These are phyloP conservation scores for Halocynthia roretzi DNA, from an alignment of 23 tunicate species.

Conservation along the genomic window DNA sequence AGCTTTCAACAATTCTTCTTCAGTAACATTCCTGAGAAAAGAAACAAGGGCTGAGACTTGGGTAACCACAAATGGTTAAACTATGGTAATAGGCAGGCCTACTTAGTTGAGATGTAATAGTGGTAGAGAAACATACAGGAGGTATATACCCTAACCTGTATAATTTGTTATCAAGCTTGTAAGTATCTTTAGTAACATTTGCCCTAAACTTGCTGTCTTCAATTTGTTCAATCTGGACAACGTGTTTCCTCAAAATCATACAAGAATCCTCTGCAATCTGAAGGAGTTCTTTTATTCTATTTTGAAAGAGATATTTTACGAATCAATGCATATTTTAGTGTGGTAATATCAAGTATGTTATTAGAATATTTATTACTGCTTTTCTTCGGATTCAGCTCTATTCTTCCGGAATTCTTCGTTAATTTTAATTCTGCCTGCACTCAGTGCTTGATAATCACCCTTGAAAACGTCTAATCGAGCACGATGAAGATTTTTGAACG, in stretches of 20 bases:
- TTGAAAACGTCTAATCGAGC: conserved; percentile 67
- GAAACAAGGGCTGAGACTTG: background rate
- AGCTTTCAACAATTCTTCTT: conserved; percentile 41
- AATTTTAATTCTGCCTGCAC: conserved; percentile 58
- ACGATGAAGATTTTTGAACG: conserved; percentile 70
- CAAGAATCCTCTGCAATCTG: conserved; percentile 65
- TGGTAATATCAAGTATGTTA: no score
- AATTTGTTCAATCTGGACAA: conserved; percentile 65
- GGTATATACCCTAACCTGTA: conserved; percentile 18
- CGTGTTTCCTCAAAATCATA: conserved; percentile 57
- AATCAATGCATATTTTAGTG: no score
- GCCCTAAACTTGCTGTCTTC: conserved; percentile 33
- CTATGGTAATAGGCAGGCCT: background rate
- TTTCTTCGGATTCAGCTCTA: background rate
- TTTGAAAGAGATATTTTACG: no score
- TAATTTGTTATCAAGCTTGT: conserved; percentile 37
- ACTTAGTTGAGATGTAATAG: background rate
- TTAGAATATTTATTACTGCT: no score
- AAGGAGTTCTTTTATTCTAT: conserved; percentile 51
- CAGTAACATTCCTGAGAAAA: conserved; percentile 32
- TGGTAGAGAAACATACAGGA: background rate
- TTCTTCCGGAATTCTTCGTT: conserved; percentile 62
- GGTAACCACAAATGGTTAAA: background rate
- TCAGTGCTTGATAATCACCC: conserved; percentile 49
- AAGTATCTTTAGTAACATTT: conserved; percentile 72